phyloP scores from a whole-genome alignment of 2,113 vertebrate genomes.

The Erythrocercus mccallii region DNA sequence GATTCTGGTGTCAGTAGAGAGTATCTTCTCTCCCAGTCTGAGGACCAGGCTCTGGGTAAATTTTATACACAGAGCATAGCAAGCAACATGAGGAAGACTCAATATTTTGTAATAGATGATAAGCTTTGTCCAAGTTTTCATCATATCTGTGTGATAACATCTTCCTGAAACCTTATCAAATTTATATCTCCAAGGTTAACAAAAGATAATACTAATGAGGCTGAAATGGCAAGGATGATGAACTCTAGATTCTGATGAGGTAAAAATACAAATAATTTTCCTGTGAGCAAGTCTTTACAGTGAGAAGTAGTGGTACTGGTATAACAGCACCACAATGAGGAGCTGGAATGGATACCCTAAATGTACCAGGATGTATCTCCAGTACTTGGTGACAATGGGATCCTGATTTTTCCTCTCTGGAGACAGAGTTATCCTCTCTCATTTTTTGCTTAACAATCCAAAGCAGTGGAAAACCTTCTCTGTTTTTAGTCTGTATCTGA shows the following conservation, averaged over 20 bases:
- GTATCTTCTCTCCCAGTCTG: not conserved
- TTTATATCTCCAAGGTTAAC: conserved; percentile 4
- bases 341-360: not conserved
- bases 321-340: not conserved
- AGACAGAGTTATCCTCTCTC: not conserved
- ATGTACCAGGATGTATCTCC: not conserved
- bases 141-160: not conserved
- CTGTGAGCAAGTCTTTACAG: not conserved
- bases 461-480: not conserved
- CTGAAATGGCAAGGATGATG: not conserved
- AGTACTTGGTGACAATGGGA: not conserved
- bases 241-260: not conserved
- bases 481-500: not conserved
- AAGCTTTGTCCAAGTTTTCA: conserved; percentile 2
- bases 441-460: not conserved
- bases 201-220: not conserved
- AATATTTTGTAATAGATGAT: not conserved
- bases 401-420: not conserved
- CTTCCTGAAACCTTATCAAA: not conserved
- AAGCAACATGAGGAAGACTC: not conserved
- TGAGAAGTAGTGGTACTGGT: not conserved
- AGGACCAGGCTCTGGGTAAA: not conserved
- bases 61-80: not conserved
- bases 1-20: not conserved
- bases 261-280: not conserved